Base-by-base conservation (phyloP, 2,797 vertebrate genomes). In the Hydrolagus colliei region DNA sequence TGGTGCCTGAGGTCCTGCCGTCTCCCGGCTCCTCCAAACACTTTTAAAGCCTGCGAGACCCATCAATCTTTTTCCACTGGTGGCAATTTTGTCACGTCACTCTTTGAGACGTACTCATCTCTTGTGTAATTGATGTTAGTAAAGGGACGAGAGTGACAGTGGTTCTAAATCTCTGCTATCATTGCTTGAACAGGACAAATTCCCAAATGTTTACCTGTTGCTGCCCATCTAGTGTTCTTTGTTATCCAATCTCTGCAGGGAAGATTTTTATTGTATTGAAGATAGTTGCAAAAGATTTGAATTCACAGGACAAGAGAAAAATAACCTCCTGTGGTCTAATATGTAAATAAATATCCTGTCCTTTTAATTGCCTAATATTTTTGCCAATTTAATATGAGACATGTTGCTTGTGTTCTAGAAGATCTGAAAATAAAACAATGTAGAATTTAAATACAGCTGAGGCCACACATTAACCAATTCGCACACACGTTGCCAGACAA, bases 81-180 rank as follows among this genome's bases (percentile, higher is more conserved):
- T 84, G 79, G 65, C 79, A 68, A 67, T n/a, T 84, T 84, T 84
- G 32, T 84, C 79, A 84, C 71, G 79, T 84, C 79, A 84, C 79
- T 67, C 79, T 35, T 84, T 41, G 32, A 16, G 9, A 4, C 16
- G 41, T 52, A 32, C 32, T 41, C 71, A 5, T 84, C 32, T 67
- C 1, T 10, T 84, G 63, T 52, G 14, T 84, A 84, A 84, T 84
- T 84, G 32, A 84, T 84, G 79, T 84, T 68, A 67, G 79, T 71
- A 65, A 84, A 32, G 71, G 27, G 18, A 82, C 52, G 65, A 52
- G 71, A 18, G 32, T 84, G 65, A 84, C 41, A 32, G n/a, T 20
- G 35, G 32, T 35, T 84, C 32, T 71, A 84, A 68, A 52, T 68
- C 65, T 71, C 79, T 82, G 65, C 41, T 84, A 67, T 71, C 79